Evolutionary conservation across 1,140 invertebrate species (phyloP).

Genomic region (Hetaerina americana): DNA sequence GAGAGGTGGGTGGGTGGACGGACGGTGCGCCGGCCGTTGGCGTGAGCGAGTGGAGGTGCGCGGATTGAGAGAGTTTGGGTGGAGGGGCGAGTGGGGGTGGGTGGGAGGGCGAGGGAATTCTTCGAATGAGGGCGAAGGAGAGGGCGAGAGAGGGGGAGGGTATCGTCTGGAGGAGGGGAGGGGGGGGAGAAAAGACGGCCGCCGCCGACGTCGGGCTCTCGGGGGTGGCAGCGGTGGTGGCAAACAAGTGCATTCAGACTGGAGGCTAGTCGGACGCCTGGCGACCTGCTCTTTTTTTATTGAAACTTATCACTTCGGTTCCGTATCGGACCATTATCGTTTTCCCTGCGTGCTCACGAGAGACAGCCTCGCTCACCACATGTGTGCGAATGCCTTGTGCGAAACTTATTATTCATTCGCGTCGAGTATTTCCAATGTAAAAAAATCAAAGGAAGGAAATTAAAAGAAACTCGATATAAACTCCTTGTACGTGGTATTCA

Average conservation of each 20-base stretch:
- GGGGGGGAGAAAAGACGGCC: background rate
- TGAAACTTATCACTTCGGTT: background rate
- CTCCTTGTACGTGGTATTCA: too few species aligned
- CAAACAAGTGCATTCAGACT: constrained; percentile 1
- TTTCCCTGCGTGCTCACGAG: too few species aligned
- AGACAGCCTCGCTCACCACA: too few species aligned
- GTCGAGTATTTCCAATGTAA: too few species aligned
- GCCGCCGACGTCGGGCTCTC: too few species aligned
- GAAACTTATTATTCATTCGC: too few species aligned
- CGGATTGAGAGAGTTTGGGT: background rate
- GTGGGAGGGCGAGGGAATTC: background rate
- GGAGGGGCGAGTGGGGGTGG: background rate
- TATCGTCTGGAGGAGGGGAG: background rate
- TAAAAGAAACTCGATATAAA: too few species aligned
- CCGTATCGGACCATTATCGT: too few species aligned
- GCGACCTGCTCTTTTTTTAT: background rate
- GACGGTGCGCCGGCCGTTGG: background rate
- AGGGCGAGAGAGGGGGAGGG: background rate
- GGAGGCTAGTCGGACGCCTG: constrained; percentile 2
- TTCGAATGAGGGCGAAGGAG: background rate
- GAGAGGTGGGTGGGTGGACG: background rate
- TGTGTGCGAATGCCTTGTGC: too few species aligned
- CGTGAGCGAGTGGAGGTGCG: background rate
- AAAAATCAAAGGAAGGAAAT: too few species aligned
- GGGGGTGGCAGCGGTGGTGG: background rate